Percentiles rank a stretch among this genome's conserved stretches.
Conservation (phyloP, 1,140 invertebrate genomes). For the Rhopalosiphum maidis region DNA sequence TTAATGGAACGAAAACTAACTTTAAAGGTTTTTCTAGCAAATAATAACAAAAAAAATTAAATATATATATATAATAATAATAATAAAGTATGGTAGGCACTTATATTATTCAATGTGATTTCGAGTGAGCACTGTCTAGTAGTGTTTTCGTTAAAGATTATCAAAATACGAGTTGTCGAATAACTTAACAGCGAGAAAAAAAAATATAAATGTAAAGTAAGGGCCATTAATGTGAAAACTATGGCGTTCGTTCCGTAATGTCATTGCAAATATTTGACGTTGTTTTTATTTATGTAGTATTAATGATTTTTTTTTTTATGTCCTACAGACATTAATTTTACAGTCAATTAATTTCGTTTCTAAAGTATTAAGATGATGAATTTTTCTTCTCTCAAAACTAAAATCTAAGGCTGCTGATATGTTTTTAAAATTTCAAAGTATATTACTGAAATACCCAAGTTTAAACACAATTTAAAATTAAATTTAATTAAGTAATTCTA, state of each 20-base stretch:
- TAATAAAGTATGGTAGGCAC: background rate
- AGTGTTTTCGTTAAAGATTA: background rate
- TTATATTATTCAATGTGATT: constrained; percentile 27
- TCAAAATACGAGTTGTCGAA: background rate
- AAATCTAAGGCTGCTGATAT: background rate
- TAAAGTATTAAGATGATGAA: background rate
- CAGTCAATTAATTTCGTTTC: background rate
- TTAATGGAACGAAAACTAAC: background rate
- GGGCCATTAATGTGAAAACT: background rate
- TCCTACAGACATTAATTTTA: background rate
- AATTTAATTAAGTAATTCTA: background rate
- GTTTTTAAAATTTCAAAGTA: background rate
- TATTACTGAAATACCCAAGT: background rate
- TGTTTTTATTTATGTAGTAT: background rate
- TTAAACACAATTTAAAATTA: background rate
- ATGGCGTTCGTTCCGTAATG: background rate
- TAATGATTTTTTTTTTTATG: background rate
- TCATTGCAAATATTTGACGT: background rate
- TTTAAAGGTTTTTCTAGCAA: background rate
- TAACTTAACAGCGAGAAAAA: background rate
- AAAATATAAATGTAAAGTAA: background rate
- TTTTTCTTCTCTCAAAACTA: background rate
- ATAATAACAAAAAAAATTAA: background rate
- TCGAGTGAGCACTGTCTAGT: background rate
- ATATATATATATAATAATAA: background rate